Conservation (phyloP, 2,113 vertebrate species). For the Phoenicopterus ruber region DNA sequence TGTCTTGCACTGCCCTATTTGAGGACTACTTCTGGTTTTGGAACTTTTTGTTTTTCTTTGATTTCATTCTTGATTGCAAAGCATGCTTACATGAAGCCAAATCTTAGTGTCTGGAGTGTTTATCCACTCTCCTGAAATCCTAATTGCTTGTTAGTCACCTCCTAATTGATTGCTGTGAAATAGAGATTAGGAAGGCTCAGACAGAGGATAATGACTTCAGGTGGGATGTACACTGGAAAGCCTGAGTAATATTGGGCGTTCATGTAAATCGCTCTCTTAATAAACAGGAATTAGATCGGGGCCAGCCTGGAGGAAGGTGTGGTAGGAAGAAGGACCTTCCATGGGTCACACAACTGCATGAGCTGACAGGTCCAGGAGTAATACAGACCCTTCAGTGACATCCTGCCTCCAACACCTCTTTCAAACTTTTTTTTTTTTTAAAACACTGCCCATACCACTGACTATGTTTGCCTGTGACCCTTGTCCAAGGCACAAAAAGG, state of each 20-base stretch:
- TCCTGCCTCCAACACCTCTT: not conserved
- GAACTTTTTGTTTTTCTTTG: not conserved
- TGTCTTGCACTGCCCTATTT: not conserved
- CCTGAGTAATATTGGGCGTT: not conserved
- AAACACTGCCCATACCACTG: not conserved
- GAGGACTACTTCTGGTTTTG: not conserved
- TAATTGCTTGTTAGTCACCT: constrained; percentile 46
- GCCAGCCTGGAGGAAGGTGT: not conserved
- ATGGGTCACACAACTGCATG: fast-evolving
- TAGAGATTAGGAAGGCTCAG: not conserved
- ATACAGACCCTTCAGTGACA: not conserved
- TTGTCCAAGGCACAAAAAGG: not conserved
- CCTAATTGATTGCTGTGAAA: constrained; percentile 14
- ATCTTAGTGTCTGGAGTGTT: constrained; percentile 6
- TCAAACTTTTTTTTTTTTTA: not conserved
- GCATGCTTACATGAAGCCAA: not conserved
- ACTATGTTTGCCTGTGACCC: fast-evolving
- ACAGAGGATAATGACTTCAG: not conserved
- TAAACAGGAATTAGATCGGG: not conserved
- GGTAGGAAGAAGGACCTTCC: not conserved
- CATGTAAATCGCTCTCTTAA: not conserved
- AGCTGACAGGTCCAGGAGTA: not conserved
- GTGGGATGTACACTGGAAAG: not conserved
- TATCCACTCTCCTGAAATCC: not conserved
- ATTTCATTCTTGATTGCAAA: constrained; percentile 10